Evolutionary conservation across 2,113 vertebrate species (phyloP).

Genomic region (Heterotis niloticus): DNA sequence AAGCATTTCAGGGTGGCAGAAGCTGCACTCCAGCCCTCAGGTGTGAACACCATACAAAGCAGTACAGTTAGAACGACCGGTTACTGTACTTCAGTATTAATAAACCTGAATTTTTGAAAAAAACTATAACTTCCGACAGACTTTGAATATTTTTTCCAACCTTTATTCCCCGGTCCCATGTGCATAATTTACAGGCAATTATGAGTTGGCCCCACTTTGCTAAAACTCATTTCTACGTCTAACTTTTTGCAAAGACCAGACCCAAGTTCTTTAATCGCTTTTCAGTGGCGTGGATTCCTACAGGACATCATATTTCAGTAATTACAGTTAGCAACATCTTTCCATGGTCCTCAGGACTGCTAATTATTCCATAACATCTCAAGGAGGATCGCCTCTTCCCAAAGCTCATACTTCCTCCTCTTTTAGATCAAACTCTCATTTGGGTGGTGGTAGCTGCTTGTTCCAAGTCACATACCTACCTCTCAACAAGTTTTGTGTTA

Average conservation of each 20-base stretch:
- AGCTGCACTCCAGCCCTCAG: no score
- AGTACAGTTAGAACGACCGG: no score
- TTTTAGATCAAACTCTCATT: neutral
- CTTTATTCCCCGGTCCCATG: neutral
- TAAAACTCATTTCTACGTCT: slow-evolving; percentile 13
- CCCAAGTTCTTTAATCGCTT: slow-evolving; percentile 7
- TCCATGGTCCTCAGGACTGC: slow-evolving; percentile 5
- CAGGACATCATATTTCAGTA: slow-evolving; percentile 23
- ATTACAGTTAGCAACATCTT: slow-evolving; percentile 15
- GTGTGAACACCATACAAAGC: no score
- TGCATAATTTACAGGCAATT: slow-evolving; percentile 12
- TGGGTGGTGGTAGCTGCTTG: neutral
- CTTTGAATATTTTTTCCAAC: neutral
- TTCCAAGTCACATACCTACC: neutral
- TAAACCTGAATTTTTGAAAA: no score
- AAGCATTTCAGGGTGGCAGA: no score
- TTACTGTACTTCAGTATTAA: no score
- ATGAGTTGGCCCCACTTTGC: slow-evolving; percentile 14
- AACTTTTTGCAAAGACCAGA: slow-evolving; percentile 13
- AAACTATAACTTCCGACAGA: no score
- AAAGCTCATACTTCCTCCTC: no score
- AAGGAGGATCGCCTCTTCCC: no score
- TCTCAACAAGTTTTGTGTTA: neutral
- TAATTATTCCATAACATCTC: neutral
- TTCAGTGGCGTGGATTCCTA: slow-evolving; percentile 11